These are phyloP conservation scores for Lithodes maja DNA, from an alignment of 2,888 invertebrate species.

Conservation along the genomic window DNA sequence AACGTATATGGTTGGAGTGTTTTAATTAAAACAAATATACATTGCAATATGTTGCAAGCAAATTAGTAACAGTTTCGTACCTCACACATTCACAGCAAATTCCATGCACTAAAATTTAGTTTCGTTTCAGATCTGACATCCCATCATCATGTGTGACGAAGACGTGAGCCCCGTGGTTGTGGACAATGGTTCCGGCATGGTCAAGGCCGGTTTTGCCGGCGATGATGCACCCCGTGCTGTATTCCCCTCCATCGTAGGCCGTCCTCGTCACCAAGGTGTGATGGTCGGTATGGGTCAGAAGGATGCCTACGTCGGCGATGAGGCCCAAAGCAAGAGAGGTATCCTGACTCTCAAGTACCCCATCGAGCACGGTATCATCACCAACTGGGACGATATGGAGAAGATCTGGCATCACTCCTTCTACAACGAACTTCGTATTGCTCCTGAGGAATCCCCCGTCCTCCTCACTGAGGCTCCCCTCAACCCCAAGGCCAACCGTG, in stretches of 20 bases:
- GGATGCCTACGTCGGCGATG: constrained; percentile 96
- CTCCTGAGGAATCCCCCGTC: constrained; percentile 95
- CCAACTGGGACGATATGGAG: constrained; percentile 99
- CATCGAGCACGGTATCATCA: constrained; percentile 79
- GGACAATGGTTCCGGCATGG: constrained; percentile 70
- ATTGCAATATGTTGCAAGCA: too few relatives aligned
- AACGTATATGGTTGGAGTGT: too few relatives aligned
- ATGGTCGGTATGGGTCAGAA: constrained; percentile 99
- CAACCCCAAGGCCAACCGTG: constrained; percentile 96
- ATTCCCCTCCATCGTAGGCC: constrained; percentile 70
- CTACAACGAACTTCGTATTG: constrained; percentile 97
- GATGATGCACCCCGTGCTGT: constrained; percentile 68
- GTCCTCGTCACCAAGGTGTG: constrained; percentile 80
- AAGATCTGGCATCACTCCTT: constrained; percentile 99
- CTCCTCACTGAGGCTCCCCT: constrained; percentile 94
- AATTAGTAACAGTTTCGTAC: too few relatives aligned
- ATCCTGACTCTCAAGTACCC: constrained; percentile 78
- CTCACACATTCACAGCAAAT: too few relatives aligned
- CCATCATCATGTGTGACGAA: constrained; percentile 62
- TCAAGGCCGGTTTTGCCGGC: constrained; percentile 70
- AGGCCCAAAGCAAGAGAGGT: constrained; percentile 89
- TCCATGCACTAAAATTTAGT: too few relatives aligned
- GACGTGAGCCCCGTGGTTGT: constrained; percentile 64
- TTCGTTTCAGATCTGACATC: constrained; percentile 30
- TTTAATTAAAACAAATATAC: too few relatives aligned